These are phyloP conservation scores for Achatina immaculata DNA, from an alignment of 1,140 invertebrate species.

Conservation along the genomic window DNA sequence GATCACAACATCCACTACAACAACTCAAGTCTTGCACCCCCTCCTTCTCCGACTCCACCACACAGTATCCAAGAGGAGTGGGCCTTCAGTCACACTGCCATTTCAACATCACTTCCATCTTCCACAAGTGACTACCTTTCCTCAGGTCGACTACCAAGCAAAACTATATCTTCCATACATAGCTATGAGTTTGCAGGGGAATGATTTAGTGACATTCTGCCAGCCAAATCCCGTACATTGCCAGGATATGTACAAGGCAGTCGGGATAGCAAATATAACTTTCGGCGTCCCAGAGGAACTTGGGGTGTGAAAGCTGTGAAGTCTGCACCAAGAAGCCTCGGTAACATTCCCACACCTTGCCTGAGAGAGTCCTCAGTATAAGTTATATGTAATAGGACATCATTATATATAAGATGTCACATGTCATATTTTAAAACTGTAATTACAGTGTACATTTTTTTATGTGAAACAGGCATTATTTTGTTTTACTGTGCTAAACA, in stretches of 20 bases:
- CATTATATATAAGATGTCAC: no score
- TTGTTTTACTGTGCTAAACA: no score
- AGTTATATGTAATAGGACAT: slow-evolving; percentile 16
- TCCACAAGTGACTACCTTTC: slow-evolving; percentile 11
- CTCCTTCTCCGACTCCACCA: slow-evolving; percentile 26
- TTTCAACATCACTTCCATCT: slow-evolving; percentile 18
- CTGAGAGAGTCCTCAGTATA: slow-evolving; percentile 60
- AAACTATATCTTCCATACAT: not conserved
- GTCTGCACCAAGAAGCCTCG: not conserved
- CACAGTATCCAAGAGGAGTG: slow-evolving; percentile 17
- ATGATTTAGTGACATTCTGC: not conserved
- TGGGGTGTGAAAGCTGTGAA: slow-evolving; percentile 6
- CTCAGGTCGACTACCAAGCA: slow-evolving; percentile 9
- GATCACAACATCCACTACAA: slow-evolving; percentile 42
- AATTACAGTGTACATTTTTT: no score
- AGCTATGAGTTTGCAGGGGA: not conserved
- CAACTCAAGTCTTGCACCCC: not conserved
- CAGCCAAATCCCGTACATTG: not conserved
- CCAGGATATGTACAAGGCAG: not conserved
- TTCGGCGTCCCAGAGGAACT: slow-evolving; percentile 17
- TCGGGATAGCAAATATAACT: not conserved
- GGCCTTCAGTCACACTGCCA: not conserved
- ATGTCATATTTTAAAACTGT: no score
- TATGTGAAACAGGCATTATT: no score
- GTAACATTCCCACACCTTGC: slow-evolving; percentile 47